phyloP scores from a whole-genome alignment of 2,797 vertebrate genomes.

The Falco concolor region DNA sequence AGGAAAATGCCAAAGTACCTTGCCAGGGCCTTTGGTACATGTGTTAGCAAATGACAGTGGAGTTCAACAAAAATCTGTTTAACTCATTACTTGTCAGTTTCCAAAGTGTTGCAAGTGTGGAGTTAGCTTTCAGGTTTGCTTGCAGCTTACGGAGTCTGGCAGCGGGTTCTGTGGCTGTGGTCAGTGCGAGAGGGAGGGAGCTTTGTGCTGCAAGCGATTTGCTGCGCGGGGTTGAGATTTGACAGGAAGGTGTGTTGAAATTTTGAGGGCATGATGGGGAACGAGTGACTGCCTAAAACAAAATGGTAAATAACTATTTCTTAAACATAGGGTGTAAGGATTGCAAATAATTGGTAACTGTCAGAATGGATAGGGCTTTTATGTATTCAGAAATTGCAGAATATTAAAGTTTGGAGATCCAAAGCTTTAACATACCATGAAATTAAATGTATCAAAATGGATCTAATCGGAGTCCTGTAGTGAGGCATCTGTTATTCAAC shows the following conservation, averaged over 20 bases:
- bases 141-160: background rate
- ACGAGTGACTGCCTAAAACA: background rate
- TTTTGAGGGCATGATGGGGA: background rate
- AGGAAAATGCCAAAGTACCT: background rate
- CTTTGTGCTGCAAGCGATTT: background rate
- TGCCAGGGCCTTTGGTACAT: background rate
- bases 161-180: background rate
- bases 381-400: background rate
- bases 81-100: background rate
- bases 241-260: background rate
- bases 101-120: background rate
- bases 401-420: background rate
- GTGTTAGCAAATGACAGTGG: background rate
- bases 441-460: background rate
- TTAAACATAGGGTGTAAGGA: background rate
- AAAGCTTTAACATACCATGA: background rate
- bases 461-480: background rate
- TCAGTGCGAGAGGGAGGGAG: background rate
- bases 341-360: background rate
- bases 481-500: background rate
- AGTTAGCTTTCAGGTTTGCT: background rate
- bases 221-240: background rate
- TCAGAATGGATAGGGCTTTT: background rate
- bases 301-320: background rate
- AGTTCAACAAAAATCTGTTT: background rate